Evolutionary conservation across 2,113 vertebrate genomes (phyloP), one percentile per base, ranked within the genome.

Genomic region (Plectropomus leopardus): DNA sequence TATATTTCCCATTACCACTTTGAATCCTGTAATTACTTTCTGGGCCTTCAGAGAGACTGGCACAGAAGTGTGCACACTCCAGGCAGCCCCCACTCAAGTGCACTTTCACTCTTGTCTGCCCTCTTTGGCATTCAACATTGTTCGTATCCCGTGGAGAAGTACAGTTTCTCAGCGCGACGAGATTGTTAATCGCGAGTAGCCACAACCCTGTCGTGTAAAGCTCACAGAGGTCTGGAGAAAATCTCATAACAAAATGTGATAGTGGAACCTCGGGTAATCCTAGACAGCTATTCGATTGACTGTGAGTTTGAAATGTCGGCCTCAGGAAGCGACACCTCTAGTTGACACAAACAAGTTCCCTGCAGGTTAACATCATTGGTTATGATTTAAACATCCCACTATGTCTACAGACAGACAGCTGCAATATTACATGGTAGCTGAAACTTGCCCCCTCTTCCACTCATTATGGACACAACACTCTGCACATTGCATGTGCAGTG

Each of bases 1-100:
- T 87, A 90, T 73, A 89, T 92, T 93, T 91, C 72, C 90, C 82
- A 89, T 91, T 91, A 92, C 86, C 85, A 85, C 84, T 87, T 83
- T 89, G 87, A 83, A 87, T 89, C 67, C 81, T 90, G 86, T 93
- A 94, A 94, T 94, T 94, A 92, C 89, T 93, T 85, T 90, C 26
- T 59, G 59, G 53, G 65, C 80, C 76, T 88, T 90, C 78, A 55
- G 88, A 90, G 91, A 91, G 65, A 48, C 57, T 68, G 65, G 77
- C 74, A 76, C 68, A 68, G 66, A 86, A 75, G 83, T 85, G 82
- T 85, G 75, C 58, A 70, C 40, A 70, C 64, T 72, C 32, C 72
- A 76, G 65, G 30, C 78, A 61, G 42, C 69, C 66, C 5, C 26
- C 21, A 30, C 78, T 78, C 66, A 66, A 80, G 53, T 73, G 57